phyloP scores from a whole-genome alignment of 2,888 invertebrate species.

The Leptopilina syphax region DNA sequence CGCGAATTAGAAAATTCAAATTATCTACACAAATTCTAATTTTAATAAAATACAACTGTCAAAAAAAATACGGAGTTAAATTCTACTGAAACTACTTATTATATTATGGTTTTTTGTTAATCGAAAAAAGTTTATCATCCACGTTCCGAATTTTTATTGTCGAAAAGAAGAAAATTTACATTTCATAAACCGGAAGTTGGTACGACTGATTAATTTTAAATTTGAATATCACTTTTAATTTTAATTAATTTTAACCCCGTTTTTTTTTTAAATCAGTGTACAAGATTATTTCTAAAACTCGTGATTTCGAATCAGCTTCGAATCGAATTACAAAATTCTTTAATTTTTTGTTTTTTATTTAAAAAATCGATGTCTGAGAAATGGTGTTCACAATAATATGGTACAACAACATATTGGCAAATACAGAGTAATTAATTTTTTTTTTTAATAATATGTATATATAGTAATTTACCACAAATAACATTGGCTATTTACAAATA shows the following conservation, averaged over 20 bases:
- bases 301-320: conserved; percentile 41
- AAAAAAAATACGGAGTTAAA: too few species aligned
- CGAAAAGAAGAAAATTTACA: too few species aligned
- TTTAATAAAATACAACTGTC: too few species aligned
- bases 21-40: too few species aligned
- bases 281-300: conserved; percentile 1
- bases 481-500: conserved; percentile 69
- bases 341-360: conserved; percentile 67
- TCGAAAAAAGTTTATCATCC: too few species aligned
- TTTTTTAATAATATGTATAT: conserved; percentile 55
- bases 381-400: conserved; percentile 75
- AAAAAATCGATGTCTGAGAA: conserved; percentile 75
- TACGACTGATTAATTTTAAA: too few species aligned
- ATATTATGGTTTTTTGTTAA: too few species aligned
- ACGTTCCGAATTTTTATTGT: too few species aligned
- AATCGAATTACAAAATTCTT: conserved; percentile 8
- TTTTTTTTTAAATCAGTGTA: not conserved
- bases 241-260: not conserved
- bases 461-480: conserved; percentile 64
- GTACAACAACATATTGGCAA: conserved; percentile 72
- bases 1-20: too few species aligned
- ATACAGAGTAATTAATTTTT: conserved; percentile 68
- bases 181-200: too few species aligned
- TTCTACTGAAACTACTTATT: too few species aligned
- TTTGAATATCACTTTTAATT: too few species aligned